A percentile compares a stretch with the other conserved stretches of the same genome.
phyloP scores from a whole-genome alignment of 2,888 invertebrate species.

The Cataglyphis rosenhaueri region DNA sequence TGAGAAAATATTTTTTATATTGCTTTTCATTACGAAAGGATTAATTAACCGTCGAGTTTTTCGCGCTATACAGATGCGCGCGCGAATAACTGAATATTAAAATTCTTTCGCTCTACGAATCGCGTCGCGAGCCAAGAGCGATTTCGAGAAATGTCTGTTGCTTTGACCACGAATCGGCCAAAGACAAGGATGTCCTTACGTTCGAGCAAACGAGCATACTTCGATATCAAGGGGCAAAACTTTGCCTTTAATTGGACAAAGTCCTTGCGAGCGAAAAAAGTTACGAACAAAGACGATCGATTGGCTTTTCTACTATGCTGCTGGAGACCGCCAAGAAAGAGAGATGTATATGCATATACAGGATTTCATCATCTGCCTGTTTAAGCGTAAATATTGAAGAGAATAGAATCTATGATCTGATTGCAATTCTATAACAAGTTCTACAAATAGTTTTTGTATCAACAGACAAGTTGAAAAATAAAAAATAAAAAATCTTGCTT shows the following conservation, averaged over 20 bases:
- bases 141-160: constrained; percentile 49
- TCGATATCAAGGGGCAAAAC: constrained; percentile 47
- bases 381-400: neutral
- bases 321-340: constrained; percentile 13
- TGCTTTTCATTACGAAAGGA: neutral
- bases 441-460: neutral
- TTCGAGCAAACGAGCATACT: constrained; percentile 52
- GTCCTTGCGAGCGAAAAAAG: constrained; percentile 62
- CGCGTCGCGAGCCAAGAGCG: constrained; percentile 22
- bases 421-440: neutral
- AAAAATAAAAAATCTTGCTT: neutral
- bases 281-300: constrained; percentile 67
- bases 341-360: constrained; percentile 10
- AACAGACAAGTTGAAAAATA: neutral
- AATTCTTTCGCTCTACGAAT: constrained; percentile 10
- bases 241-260: constrained; percentile 71
- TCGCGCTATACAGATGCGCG: neutral
- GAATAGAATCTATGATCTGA: neutral
- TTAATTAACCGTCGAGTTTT: neutral
- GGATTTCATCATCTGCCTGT: neutral
- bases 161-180: constrained; percentile 25
- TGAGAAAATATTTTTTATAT: neutral
- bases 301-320: constrained; percentile 60
- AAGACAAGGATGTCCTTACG: constrained; percentile 15
- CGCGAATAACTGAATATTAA: neutral